Percentiles rank a stretch among this genome's conserved stretches.
Evolutionary conservation across 2,888 invertebrate species (phyloP).

Genomic region (Synanthedon myopaeformis): DNA sequence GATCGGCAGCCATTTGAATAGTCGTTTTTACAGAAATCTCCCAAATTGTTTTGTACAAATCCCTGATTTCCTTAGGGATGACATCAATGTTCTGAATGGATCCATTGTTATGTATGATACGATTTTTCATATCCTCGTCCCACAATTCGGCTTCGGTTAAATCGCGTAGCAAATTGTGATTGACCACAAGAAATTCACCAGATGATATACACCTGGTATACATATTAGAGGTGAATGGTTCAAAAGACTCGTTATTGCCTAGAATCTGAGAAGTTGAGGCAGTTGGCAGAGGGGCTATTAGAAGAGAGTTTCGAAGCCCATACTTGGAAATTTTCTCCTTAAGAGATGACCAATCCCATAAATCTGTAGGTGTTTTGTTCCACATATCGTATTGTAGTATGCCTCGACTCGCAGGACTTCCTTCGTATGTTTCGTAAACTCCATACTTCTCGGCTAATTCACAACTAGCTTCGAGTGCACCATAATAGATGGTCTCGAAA

Average conservation of each 20-base stretch:
- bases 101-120: slow-evolving; percentile 90
- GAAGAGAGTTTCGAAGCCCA: slow-evolving; percentile 92
- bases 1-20: slow-evolving; percentile 96
- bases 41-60: slow-evolving; percentile 96
- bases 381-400: slow-evolving; percentile 99
- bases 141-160: slow-evolving; percentile 91
- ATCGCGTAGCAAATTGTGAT: slow-evolving; percentile 94
- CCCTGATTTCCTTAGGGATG: slow-evolving; percentile 87
- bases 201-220: slow-evolving; percentile 94
- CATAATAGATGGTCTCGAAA: slow-evolving; percentile 98
- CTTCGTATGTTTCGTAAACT: slow-evolving; percentile 90
- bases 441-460: slow-evolving; percentile 89
- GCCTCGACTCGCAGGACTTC: slow-evolving; percentile 94
- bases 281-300: slow-evolving; percentile 98
- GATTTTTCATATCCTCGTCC: slow-evolving; percentile 96
- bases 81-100: slow-evolving; percentile 90
- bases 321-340: slow-evolving; percentile 87
- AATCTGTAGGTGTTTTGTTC: slow-evolving; percentile 85
- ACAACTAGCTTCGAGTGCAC: slow-evolving; percentile 95
- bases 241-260: slow-evolving; percentile 98
- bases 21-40: slow-evolving; percentile 94
- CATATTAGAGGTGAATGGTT: slow-evolving; percentile 98
- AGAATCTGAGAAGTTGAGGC: slow-evolving; percentile 99
- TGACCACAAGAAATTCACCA: slow-evolving; percentile 96
- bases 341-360: slow-evolving; percentile 90